Evolutionary conservation across 1,140 invertebrate species (phyloP).

Genomic region (Hermetia illucens): DNA sequence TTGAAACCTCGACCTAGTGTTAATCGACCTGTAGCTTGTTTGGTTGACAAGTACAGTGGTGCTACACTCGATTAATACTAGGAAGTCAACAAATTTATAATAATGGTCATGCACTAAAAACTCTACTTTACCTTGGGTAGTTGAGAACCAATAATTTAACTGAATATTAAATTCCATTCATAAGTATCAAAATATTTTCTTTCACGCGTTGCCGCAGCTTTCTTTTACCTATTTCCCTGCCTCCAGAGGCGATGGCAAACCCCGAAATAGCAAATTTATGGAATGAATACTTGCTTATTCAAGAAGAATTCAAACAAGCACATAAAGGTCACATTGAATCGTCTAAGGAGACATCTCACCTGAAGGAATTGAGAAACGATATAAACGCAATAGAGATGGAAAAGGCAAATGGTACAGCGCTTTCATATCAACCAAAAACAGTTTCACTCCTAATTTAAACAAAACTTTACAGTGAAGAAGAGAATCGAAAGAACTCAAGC

Average conservation of each 20-base stretch:
- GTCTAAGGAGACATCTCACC: conserved; percentile 40
- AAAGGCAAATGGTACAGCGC: conserved; percentile 48
- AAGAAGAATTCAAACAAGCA: conserved; percentile 67
- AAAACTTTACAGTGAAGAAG: conserved; percentile 43
- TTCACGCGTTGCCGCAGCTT: conserved; percentile 20
- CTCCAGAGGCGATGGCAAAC: conserved; percentile 66
- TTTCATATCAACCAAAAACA: too few species aligned
- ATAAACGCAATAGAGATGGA: conserved; percentile 76
- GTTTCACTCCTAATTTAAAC: not conserved
- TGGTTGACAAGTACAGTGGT: too few species aligned
- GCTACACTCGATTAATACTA: too few species aligned
- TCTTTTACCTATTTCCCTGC: conserved; percentile 52
- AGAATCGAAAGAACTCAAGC: conserved; percentile 45
- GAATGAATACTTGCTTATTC: conserved; percentile 59
- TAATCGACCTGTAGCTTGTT: too few species aligned
- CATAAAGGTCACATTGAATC: conserved; percentile 56
- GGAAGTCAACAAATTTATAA: too few species aligned
- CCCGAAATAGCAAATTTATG: conserved; percentile 56
- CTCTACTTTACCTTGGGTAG: too few species aligned
- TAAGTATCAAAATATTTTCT: too few species aligned
- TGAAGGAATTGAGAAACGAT: conserved; percentile 51
- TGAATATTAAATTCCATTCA: not conserved
- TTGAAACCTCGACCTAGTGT: too few species aligned
- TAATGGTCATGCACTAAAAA: too few species aligned
- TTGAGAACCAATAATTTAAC: too few species aligned